These are phyloP conservation scores for Tetranychus cinnabarinus DNA, from an alignment of 1,140 invertebrate species.

Conservation along the genomic window DNA sequence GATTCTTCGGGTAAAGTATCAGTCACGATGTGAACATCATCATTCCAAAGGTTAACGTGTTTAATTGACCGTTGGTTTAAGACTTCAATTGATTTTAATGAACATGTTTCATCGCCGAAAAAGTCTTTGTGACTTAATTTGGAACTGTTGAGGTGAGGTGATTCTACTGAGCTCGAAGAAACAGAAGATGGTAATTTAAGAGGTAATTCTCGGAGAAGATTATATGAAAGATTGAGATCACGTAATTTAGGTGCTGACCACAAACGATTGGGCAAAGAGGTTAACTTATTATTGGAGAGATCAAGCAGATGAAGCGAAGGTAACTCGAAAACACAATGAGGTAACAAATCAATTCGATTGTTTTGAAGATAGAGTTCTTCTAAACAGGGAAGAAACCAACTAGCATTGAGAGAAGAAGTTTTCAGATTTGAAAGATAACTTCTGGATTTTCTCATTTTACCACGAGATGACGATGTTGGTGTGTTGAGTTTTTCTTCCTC, in stretches of 20 bases:
- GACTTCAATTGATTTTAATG: background rate
- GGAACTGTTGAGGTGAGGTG: background rate
- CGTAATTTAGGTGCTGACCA: constrained; percentile 71
- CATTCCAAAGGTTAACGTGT: constrained; percentile 2
- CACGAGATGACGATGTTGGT: background rate
- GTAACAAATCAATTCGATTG: constrained; percentile 55
- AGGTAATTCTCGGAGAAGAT: constrained; percentile 60
- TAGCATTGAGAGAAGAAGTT: background rate
- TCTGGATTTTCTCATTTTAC: constrained; percentile 5
- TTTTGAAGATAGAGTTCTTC: constrained; percentile 70
- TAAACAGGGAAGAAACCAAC: constrained; percentile 32
- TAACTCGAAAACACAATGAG: constrained; percentile 46
- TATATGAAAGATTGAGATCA: constrained; percentile 73
- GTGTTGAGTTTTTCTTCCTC: background rate
- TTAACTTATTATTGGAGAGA: constrained; percentile 80
- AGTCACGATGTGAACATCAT: background rate
- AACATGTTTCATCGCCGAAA: background rate
- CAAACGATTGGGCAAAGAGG: constrained; percentile 51
- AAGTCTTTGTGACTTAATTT: background rate
- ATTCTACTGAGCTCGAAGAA: background rate
- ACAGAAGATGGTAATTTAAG: background rate
- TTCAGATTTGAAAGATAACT: background rate
- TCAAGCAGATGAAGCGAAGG: constrained; percentile 57
- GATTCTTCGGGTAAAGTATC: background rate
- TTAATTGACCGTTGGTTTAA: background rate